Percentiles rank a stretch among this genome's conserved stretches.
Conservation (phyloP, 2,113 vertebrate genomes). For the Stegastes partitus region DNA sequence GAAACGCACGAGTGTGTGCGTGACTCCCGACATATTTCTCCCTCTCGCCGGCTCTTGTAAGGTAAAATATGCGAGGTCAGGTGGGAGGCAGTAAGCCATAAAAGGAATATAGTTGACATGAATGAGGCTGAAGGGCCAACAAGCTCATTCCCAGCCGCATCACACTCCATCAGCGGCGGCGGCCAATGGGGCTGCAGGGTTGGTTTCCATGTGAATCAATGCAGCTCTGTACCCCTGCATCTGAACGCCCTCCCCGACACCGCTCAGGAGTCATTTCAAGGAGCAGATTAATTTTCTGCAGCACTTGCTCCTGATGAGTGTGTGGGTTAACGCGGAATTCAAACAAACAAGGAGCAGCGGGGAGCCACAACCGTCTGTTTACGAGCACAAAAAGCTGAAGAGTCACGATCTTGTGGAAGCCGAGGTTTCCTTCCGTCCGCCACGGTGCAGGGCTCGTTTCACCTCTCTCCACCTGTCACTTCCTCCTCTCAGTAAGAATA, state of each 20-base stretch:
- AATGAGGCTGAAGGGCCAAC: slow-evolving; percentile 43
- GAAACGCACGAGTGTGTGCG: slow-evolving; percentile 23
- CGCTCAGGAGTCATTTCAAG: slow-evolving; percentile 19
- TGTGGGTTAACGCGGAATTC: slow-evolving; percentile 40
- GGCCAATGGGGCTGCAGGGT: slow-evolving; percentile 26
- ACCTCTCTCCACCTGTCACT: slow-evolving; percentile 31
- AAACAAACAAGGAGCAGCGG: slow-evolving; percentile 27
- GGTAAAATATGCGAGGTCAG: slow-evolving; percentile 62
- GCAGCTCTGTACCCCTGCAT: slow-evolving; percentile 1
- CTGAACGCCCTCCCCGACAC: not conserved
- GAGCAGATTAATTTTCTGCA: slow-evolving; percentile 41
- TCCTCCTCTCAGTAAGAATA: slow-evolving; percentile 31
- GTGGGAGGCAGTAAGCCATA: slow-evolving; percentile 41
- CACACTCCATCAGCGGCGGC: slow-evolving; percentile 50
- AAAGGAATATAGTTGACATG: slow-evolving; percentile 51
- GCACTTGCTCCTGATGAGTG: slow-evolving; percentile 7
- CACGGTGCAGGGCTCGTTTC: slow-evolving; percentile 47
- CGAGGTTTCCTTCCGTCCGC: slow-evolving; percentile 51
- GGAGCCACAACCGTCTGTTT: slow-evolving; percentile 41
- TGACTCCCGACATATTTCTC: slow-evolving; percentile 31
- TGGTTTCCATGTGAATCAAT: slow-evolving; percentile 41
- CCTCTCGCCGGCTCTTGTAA: not conserved
- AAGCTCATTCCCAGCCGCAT: slow-evolving; percentile 46
- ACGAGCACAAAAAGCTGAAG: slow-evolving; percentile 49
- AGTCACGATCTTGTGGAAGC: slow-evolving; percentile 43